These are phyloP conservation scores for Turritopsis dohrnii DNA, from an alignment of 30 jellyfish, hydroid and myxozoan genomes.

Conservation along the genomic window DNA sequence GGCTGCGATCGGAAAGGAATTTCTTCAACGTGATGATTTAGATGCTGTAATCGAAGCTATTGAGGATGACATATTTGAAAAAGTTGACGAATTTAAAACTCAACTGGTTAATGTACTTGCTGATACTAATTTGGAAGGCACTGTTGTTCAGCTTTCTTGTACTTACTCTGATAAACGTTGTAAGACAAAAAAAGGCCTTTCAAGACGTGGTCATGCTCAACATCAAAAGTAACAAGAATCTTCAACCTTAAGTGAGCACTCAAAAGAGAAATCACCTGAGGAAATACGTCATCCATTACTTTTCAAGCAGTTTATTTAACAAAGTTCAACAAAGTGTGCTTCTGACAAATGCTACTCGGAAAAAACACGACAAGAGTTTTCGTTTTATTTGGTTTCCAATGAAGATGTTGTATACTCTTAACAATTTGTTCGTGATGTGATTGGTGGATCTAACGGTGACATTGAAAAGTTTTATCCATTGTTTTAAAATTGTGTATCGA, in stretches of 20 bases:
- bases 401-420: no score
- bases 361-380: background rate
- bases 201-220: background rate
- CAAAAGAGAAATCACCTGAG: background rate
- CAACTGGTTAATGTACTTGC: background rate
- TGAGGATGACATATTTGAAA: background rate
- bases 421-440: no score
- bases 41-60: background rate
- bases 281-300: background rate
- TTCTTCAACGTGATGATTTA: background rate
- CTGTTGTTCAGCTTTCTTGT: background rate
- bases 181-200: background rate
- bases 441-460: no score
- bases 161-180: background rate
- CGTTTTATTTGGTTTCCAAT: no score
- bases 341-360: background rate
- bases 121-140: background rate
- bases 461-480: no score
- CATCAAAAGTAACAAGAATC: background rate
- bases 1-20: background rate
- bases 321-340: background rate
- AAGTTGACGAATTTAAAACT: background rate
- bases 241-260: background rate
- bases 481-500: no score
- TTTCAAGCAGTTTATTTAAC: no score